Conservation (phyloP, 2,888 invertebrate genomes). For the Polydrusus cervinus region DNA sequence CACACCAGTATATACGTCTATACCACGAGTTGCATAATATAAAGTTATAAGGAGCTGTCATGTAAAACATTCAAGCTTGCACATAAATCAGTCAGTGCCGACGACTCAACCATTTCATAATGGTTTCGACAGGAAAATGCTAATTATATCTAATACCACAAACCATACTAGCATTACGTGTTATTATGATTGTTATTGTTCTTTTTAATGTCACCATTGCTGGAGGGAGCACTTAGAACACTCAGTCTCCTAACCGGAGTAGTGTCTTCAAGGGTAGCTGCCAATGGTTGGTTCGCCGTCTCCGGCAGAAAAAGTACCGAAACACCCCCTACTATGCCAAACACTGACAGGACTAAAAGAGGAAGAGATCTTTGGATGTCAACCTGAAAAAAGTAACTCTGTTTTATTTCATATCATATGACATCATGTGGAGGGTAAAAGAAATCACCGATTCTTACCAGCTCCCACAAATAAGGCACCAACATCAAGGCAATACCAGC, state of each 20-base stretch:
- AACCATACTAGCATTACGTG: constrained; percentile 25
- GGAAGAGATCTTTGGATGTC: constrained; percentile 79
- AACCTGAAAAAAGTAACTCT: constrained; percentile 73
- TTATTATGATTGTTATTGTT: constrained; percentile 45
- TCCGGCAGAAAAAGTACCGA: constrained; percentile 85
- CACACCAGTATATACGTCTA: too few relatives aligned
- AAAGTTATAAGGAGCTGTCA: too few relatives aligned
- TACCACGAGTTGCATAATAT: too few relatives aligned
- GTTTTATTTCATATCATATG: too few relatives aligned
- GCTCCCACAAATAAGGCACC: constrained; percentile 85
- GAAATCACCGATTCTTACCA: constrained; percentile 74
- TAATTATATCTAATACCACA: neutral
- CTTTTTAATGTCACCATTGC: constrained; percentile 38
- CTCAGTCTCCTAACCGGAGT: constrained; percentile 21
- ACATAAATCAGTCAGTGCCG: too few relatives aligned
- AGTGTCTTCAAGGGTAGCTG: constrained; percentile 64
- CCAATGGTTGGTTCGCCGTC: constrained; percentile 76
- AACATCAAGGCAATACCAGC: constrained; percentile 84
- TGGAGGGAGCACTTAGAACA: constrained; percentile 21
- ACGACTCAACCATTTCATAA: too few relatives aligned
- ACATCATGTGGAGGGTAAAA: too few relatives aligned
- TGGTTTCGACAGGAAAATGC: neutral
- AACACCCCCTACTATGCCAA: constrained; percentile 81
- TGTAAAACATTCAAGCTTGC: too few relatives aligned
- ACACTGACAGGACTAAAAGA: constrained; percentile 80